Conservation (phyloP, 2,113 vertebrate genomes). For the Nicator chloris region DNA sequence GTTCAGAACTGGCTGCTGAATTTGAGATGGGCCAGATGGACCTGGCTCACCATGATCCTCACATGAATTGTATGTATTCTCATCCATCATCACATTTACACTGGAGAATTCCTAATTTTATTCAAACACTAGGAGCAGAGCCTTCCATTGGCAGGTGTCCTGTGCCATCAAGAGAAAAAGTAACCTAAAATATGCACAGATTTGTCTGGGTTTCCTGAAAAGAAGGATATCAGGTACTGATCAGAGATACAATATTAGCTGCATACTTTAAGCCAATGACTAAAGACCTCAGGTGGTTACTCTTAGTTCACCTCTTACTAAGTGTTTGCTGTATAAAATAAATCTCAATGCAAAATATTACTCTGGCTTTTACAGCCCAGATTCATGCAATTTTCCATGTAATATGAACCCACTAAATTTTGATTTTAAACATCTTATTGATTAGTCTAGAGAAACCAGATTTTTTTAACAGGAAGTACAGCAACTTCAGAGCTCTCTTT, state of each 20-base stretch:
- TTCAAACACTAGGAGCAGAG: not conserved
- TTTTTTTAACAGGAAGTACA: not conserved
- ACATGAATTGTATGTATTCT: accelerated
- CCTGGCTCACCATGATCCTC: not conserved
- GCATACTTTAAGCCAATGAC: not conserved
- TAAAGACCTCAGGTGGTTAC: not conserved
- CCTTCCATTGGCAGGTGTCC: not conserved
- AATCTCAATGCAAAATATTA: not conserved
- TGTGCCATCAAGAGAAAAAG: not conserved
- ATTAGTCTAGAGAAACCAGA: not conserved
- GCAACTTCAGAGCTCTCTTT: not conserved
- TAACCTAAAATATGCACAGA: not conserved
- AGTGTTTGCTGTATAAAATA: not conserved
- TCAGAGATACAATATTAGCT: not conserved
- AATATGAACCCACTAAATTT: not conserved
- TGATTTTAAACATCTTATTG: not conserved
- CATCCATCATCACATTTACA: not conserved
- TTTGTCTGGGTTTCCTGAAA: not conserved
- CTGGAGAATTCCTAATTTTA: not conserved
- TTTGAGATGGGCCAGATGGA: not conserved
- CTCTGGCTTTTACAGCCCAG: not conserved
- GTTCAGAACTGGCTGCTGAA: not conserved
- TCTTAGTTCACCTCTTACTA: not conserved
- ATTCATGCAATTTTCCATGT: not conserved
- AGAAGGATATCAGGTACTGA: not conserved